phyloP scores from a whole-genome alignment of 2,888 invertebrate species.

The Dicyrtoma fusca region DNA sequence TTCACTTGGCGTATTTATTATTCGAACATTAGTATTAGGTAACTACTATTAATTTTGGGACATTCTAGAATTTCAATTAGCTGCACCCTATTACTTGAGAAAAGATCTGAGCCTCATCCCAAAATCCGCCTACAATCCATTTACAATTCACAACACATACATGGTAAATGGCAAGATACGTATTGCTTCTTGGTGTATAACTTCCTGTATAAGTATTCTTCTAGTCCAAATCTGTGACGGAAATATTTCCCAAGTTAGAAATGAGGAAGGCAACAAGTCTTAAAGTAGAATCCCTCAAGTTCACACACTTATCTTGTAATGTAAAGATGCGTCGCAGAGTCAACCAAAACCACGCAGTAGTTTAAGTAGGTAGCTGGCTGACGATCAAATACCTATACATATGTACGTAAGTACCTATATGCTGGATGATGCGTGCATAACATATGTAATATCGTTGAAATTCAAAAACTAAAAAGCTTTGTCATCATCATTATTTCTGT shows the following conservation, averaged over 20 bases:
- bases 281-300: background rate
- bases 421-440: background rate
- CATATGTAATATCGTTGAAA: background rate
- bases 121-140: too few relatives aligned
- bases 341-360: conserved; percentile 12
- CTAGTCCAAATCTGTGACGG: background rate
- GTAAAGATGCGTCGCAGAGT: background rate
- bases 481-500: conserved; percentile 32
- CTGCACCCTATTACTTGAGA: too few relatives aligned
- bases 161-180: background rate
- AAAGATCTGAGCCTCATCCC: too few relatives aligned
- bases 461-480: conserved; percentile 13
- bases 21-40: too few relatives aligned
- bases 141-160: background rate
- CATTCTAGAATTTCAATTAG: too few relatives aligned
- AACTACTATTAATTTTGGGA: too few relatives aligned
- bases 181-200: too few relatives aligned
- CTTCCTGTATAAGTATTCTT: background rate
- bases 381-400: background rate
- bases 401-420: background rate
- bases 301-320: conserved; percentile 13
- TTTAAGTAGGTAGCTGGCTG: background rate
- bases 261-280: background rate
- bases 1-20: too few relatives aligned
- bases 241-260: background rate